A percentile compares a stretch with the other conserved stretches of the same genome.
phyloP scores from a whole-genome alignment of 2,113 vertebrate genomes.

The Ariopsis seemanni region DNA sequence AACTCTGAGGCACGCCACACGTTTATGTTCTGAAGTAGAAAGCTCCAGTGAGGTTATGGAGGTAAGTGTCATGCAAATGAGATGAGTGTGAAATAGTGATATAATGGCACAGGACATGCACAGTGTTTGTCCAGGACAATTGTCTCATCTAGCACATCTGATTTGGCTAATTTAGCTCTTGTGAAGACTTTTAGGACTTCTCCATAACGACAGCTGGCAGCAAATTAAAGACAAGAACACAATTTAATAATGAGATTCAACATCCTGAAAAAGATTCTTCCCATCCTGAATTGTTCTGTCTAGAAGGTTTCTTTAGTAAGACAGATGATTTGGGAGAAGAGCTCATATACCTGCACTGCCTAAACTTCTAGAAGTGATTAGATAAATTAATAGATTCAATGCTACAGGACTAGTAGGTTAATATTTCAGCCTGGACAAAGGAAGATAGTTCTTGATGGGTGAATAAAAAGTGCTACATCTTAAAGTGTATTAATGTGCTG shows the following conservation, averaged over 20 bases:
- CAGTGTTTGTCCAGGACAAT: constrained; percentile 1
- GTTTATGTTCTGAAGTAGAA: neutral
- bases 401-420: neutral
- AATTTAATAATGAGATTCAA: neutral
- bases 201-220: no score
- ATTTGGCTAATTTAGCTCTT: neutral
- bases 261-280: neutral
- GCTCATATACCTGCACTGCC: neutral
- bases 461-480: neutral
- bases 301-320: neutral
- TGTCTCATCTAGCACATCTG: neutral
- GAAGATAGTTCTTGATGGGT: neutral
- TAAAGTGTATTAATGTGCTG: neutral
- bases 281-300: neutral
- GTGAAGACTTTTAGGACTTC: no score
- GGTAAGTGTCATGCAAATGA: neutral
- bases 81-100: neutral
- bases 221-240: neutral
- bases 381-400: neutral
- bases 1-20: neutral
- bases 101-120: neutral
- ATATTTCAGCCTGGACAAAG: neutral
- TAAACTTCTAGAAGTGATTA: neutral
- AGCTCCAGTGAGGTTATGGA: constrained; percentile 26
- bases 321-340: neutral